phyloP scores from a whole-genome alignment of 2,797 vertebrate genomes.

The Distichodus sexfasciatus region DNA sequence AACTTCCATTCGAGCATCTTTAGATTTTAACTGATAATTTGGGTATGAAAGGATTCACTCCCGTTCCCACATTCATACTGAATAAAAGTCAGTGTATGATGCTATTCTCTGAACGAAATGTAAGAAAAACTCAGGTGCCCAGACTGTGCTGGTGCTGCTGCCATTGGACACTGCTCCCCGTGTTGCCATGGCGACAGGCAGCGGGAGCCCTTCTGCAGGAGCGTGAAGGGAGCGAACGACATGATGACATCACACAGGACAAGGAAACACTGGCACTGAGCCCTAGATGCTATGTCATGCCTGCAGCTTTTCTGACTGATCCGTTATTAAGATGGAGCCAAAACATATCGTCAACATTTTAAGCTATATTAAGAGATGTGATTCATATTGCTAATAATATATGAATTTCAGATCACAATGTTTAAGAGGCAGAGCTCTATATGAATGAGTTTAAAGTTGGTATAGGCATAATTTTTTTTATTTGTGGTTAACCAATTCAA shows the following conservation, averaged over 20 bases:
- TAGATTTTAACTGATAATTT: no score
- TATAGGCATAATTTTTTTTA: not conserved
- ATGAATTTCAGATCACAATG: not conserved
- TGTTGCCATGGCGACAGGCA: conserved; percentile 68
- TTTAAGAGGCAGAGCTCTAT: not conserved
- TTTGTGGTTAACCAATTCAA: no score
- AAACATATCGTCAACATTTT: conserved; percentile 34
- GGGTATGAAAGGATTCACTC: no score
- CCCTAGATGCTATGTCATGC: conserved; percentile 40
- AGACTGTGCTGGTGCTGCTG: conserved; percentile 23
- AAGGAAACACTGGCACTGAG: conserved; percentile 39
- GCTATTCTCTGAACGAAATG: conserved; percentile 8
- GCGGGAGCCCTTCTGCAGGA: conserved; percentile 51
- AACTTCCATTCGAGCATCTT: not conserved
- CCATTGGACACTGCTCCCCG: conserved; percentile 55
- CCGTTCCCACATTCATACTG: no score
- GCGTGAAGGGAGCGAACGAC: conserved; percentile 59
- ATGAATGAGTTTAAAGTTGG: not conserved
- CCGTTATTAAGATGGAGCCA: conserved; percentile 14
- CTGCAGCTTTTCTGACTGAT: conserved; percentile 33
- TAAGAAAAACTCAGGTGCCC: not conserved
- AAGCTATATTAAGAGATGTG: not conserved
- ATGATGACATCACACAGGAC: conserved; percentile 61
- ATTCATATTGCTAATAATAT: not conserved
- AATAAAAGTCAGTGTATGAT: not conserved